Evolutionary conservation across 2,113 vertebrate species (phyloP).

Genomic region (Piaya cayana): DNA sequence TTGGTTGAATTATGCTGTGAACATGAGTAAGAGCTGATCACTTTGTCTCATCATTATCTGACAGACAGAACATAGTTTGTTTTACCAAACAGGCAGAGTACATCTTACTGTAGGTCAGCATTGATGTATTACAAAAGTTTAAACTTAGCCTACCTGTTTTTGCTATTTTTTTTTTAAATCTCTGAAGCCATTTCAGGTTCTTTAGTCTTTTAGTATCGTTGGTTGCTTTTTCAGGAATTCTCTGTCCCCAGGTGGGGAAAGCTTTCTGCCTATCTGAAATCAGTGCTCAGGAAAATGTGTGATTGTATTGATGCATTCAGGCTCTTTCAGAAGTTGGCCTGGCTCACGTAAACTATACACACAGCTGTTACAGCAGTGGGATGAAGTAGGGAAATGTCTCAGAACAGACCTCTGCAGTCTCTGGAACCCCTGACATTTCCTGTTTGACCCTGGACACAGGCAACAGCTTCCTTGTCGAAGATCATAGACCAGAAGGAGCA

Average conservation of each 20-base stretch:
- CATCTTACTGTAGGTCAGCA: background rate
- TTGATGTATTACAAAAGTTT: background rate
- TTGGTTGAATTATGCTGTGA: background rate
- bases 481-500: slow-evolving; percentile 60
- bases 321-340: background rate
- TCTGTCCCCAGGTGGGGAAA: background rate
- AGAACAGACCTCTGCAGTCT: slow-evolving; percentile 4
- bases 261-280: background rate
- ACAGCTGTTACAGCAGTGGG: slow-evolving; percentile 38
- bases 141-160: background rate
- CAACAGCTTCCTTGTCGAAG: slow-evolving; percentile 44
- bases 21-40: background rate
- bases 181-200: background rate
- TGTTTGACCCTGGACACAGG: slow-evolving; percentile 57
- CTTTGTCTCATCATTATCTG: background rate
- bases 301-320: background rate
- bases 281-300: background rate
- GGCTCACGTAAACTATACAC: background rate
- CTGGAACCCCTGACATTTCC: slow-evolving; percentile 53
- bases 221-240: background rate
- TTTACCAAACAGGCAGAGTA: rapidly evolving
- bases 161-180: no score
- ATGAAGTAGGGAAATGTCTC: slow-evolving; percentile 14
- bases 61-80: background rate
- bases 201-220: background rate